phyloP scores from a whole-genome alignment of 2,797 vertebrate species.

The Pipistrellus nathusii region DNA sequence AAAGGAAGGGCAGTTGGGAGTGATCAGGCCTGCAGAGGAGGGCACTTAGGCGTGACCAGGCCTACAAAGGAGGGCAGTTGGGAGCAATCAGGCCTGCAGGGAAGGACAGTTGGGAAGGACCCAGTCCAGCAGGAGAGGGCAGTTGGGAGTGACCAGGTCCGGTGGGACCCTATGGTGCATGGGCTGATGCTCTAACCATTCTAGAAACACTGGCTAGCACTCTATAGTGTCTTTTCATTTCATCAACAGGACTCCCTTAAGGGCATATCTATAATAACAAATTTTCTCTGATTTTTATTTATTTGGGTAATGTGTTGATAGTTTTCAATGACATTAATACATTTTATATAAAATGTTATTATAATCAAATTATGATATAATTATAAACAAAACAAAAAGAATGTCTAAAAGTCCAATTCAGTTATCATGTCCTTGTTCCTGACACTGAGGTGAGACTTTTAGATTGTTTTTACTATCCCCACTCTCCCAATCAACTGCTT shows the following conservation, averaged over 20 bases:
- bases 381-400: neutral
- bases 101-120: too few species aligned
- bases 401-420: neutral
- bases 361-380: neutral
- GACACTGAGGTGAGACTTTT: neutral
- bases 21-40: too few species aligned
- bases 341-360: neutral
- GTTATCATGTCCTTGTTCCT: neutral
- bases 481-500: neutral
- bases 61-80: too few species aligned
- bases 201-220: neutral
- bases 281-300: neutral
- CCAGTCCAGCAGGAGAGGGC: too few species aligned
- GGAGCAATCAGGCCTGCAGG: too few species aligned
- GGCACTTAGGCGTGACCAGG: too few species aligned
- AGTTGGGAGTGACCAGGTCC: too few species aligned
- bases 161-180: too few species aligned
- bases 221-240: neutral
- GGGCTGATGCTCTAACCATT: too few species aligned
- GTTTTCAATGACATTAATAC: neutral
- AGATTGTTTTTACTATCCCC: constrained; percentile 5
- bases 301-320: neutral
- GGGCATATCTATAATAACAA: neutral
- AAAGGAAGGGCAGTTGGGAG: too few species aligned
- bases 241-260: neutral